Conservation (phyloP, 1,140 invertebrate genomes). For the Hylaeus volcanicus region DNA sequence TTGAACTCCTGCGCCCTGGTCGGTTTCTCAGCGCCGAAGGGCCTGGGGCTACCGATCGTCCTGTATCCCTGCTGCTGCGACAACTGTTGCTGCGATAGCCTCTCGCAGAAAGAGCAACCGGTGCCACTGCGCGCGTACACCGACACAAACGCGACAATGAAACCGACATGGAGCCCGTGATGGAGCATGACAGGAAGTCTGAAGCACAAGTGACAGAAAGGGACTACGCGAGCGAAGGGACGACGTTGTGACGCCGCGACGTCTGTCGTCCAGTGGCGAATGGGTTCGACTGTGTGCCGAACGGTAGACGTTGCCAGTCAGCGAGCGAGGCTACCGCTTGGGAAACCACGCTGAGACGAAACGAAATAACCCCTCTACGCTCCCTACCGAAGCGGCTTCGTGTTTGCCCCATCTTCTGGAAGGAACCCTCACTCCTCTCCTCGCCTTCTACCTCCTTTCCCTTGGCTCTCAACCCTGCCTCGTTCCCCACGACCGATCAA, state of each 20-base stretch:
- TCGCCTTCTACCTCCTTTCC: constrained; percentile 28
- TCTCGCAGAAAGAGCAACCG: constrained; percentile 58
- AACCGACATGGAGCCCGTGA: constrained; percentile 18
- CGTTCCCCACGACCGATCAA: constrained; percentile 16
- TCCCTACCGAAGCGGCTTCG: constrained; percentile 55
- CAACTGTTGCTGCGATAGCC: constrained; percentile 42
- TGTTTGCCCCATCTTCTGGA: constrained; percentile 56
- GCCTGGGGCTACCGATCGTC: constrained; percentile 65
- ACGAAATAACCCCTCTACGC: constrained; percentile 64
- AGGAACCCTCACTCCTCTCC: constrained; percentile 42
- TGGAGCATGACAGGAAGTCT: constrained; percentile 9
- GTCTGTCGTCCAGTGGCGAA: constrained; percentile 73
- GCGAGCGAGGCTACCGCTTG: constrained; percentile 52
- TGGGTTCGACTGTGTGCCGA: constrained; percentile 74
- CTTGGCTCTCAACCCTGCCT: constrained; percentile 27
- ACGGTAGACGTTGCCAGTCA: constrained; percentile 52
- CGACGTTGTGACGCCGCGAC: constrained; percentile 45
- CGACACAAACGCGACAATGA: constrained; percentile 47
- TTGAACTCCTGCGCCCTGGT: constrained; percentile 76
- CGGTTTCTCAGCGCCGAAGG: constrained; percentile 72
- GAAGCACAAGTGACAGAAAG: neutral
- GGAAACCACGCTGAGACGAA: constrained; percentile 61
- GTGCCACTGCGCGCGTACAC: constrained; percentile 46
- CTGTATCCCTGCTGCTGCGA: constrained; percentile 45
- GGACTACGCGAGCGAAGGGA: neutral